Percentiles rank a stretch among this genome's conserved stretches.
Evolutionary conservation across 2,113 vertebrate genomes (phyloP).

Genomic region (Capreolus pygargus): DNA sequence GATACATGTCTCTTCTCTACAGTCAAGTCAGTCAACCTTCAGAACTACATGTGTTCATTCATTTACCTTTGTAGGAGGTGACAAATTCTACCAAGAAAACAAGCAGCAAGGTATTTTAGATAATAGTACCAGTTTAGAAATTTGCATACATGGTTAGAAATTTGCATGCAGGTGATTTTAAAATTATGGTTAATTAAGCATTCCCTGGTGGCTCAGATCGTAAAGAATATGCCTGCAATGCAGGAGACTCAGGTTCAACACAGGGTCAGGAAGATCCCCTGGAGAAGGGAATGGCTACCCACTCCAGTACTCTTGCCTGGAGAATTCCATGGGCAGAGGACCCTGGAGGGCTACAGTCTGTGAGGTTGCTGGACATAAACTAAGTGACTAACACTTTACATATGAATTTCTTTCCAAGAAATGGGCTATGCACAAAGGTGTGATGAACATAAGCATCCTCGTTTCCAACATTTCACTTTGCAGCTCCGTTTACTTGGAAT

Average conservation of each 20-base stretch:
- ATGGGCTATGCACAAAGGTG: constrained; percentile 42
- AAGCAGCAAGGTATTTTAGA: neutral
- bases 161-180: constrained; percentile 41
- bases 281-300: neutral
- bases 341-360: neutral
- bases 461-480: constrained; percentile 70
- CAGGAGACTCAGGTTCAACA: neutral
- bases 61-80: neutral
- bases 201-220: neutral
- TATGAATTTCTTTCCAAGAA: constrained; percentile 44
- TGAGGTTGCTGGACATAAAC: neutral
- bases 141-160: constrained; percentile 5
- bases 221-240: neutral
- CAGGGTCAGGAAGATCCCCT: neutral
- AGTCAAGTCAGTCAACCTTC: neutral
- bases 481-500: constrained; percentile 77
- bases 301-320: neutral
- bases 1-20: neutral
- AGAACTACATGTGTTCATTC: neutral
- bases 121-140: constrained; percentile 27
- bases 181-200: constrained; percentile 37
- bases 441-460: constrained; percentile 60
- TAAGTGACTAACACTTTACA: neutral
- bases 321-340: neutral
- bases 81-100: neutral